phyloP scores from a whole-genome alignment of 2,113 vertebrate genomes.

The Fulmarus glacialis region DNA sequence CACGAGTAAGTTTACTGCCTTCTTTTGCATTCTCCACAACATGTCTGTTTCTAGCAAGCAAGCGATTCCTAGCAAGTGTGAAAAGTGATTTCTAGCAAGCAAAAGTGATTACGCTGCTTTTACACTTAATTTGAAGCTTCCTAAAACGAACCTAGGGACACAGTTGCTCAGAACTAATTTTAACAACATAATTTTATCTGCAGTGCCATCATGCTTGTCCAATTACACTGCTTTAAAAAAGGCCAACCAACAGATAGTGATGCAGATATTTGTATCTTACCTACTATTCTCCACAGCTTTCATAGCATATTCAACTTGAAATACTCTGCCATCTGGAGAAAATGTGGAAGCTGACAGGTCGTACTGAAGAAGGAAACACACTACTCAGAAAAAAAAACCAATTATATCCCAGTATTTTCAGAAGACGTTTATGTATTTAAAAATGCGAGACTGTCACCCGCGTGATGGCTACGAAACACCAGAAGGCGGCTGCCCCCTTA shows the following conservation, averaged over 20 bases:
- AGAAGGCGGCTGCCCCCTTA: neutral
- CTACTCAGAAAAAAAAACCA: neutral
- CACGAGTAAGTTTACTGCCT: neutral
- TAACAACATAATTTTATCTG: neutral
- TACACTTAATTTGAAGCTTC: neutral
- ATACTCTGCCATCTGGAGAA: slow-evolving; percentile 96
- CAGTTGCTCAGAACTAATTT: neutral
- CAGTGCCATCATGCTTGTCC: neutral
- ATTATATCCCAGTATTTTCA: neutral
- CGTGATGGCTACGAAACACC: fast-evolving
- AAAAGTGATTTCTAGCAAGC: neutral
- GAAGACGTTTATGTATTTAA: neutral
- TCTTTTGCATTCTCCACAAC: neutral
- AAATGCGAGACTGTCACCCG: neutral
- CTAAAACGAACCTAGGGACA: neutral
- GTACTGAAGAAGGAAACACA: slow-evolving; percentile 77
- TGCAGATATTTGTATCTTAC: slow-evolving; percentile 68
- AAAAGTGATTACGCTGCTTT: neutral
- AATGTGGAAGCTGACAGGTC: slow-evolving; percentile 98
- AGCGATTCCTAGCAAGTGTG: neutral
- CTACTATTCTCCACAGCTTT: slow-evolving; percentile 99
- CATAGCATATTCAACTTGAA: slow-evolving; percentile 98
- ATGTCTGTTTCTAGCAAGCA: neutral
- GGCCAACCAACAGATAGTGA: neutral
- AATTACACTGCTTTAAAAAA: neutral